phyloP scores from a whole-genome alignment of 1,140 invertebrate species.

The Trinorchestia longiramus region DNA sequence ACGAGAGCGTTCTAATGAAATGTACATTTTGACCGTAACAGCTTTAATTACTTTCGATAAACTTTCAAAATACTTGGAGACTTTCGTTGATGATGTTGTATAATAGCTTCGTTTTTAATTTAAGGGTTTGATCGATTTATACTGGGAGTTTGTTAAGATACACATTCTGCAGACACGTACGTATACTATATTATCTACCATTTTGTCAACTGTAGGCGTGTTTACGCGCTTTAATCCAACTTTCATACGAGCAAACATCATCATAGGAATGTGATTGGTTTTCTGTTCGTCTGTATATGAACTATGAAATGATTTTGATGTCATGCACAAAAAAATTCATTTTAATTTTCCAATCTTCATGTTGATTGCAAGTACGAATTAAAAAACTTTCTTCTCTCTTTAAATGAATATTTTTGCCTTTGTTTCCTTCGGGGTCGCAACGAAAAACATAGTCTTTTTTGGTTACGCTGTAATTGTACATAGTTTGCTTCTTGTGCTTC shows the following conservation, averaged over 20 bases:
- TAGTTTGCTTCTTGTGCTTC: neutral
- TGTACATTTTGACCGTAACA: too few species aligned
- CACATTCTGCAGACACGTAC: too few species aligned
- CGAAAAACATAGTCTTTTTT: neutral
- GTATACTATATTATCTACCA: neutral
- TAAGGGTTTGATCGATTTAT: too few species aligned
- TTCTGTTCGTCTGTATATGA: neutral
- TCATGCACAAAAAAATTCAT: neutral
- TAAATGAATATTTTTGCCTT: neutral
- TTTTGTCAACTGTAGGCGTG: neutral
- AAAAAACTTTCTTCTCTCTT: neutral
- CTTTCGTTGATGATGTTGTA: too few species aligned
- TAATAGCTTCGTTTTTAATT: too few species aligned
- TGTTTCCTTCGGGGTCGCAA: neutral
- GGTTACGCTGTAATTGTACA: neutral
- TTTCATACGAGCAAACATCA: neutral
- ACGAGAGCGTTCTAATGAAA: too few species aligned
- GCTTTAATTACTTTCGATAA: too few species aligned
- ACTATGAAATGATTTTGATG: neutral
- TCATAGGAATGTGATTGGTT: neutral
- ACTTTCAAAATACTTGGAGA: too few species aligned
- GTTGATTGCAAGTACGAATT: neutral
- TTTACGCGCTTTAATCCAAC: neutral
- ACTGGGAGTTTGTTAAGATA: neutral
- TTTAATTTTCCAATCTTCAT: neutral